Base-by-base conservation (phyloP, 2,888 invertebrate genomes). In the Pristionchus exspectatus region DNA sequence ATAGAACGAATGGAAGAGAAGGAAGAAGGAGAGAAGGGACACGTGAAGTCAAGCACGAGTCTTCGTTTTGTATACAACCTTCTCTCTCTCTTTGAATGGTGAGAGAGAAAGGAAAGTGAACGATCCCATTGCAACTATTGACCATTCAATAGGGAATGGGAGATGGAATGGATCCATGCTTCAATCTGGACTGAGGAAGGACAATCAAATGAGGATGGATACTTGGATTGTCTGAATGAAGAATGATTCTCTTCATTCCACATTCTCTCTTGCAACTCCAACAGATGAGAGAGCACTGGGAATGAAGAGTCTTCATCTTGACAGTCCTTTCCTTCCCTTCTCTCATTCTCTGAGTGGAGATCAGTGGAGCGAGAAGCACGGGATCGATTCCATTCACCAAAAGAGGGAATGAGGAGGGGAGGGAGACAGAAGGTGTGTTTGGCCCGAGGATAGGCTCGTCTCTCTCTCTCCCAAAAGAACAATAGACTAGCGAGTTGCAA, bases 311-410 rank as follows among this genome's bases (percentile, higher is more conserved):
- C 44, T 10, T 9, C 44, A 9, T 50, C 44, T 9, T 50, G 27
- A 33, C 24, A 72, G 16, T 72, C 33, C 72, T 33, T 14, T 16
- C 27, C 72, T 27, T 33, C 33, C 72, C 72, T n/a, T 27, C 72
- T 27, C 72, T n/a, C 72, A 5, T 30, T 27, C 77, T 44, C 38
- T 10, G 1, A 66, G 27, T 66, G 66, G 27, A 66, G 66, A 66
- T 66, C 27, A 66, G 27, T 27, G 27, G 66, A 66, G 27, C 66
- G 66, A 66, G 66, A 66, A 66, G 66, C 66, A 66, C 66, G 66
- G 27, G 66, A 66, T 66, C 66, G 66, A 66, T 66, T 66, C 27
- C 66, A 66, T 66, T 66, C n/a, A 27, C 66, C 66, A 27, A 66
- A 66, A 27, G 66, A 66, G 38, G 50, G 81, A 81, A 27, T n/a